Base-by-base conservation (phyloP, 53 echinoderm and acorn worm species). In the Holothuria leucospilota region DNA sequence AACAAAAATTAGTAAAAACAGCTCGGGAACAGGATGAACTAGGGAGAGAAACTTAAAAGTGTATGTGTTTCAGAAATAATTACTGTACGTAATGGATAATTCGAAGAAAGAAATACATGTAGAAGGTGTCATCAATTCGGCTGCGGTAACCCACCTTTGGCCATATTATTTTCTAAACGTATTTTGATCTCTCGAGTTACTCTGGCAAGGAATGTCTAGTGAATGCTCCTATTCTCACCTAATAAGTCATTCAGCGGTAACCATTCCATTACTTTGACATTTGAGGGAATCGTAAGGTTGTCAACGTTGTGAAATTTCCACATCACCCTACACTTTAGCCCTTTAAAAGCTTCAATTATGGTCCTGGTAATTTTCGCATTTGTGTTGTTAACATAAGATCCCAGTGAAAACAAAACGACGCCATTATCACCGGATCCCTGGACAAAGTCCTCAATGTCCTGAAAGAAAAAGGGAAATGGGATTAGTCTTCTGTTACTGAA, bases 211-310 rank as follows among this genome's bases (percentile, higher is more conserved):
- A 46, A 46, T 46, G 46, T 46, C 0, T 11, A 46, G 6, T 11
- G 8, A 8, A 46, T 46, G 8, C 46, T 46, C 8, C 8, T 11
- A 46, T 46, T 29, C 78, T 24, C 42, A 84, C 89, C 84, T 46
- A 89, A 75, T n/a, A 89, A 28, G 21, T 89, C 89, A 62, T 89
- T 89, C 27, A 87, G 85, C 8, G 88, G 93, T 51, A 93, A 52
- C 73, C 88, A 90, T 21, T 90, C 85, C 82, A 80, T 74, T 9
- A 87, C 85, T 39, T 82, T 86, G 56, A 93, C 65, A 39, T 68
- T 87, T 7, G 82, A 29, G 51, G 78, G 59, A 13, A 78, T 20
- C 5, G 59, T 59, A 16, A 78, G 23, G 5, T 29, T 20, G 16
- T 78, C 53, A 30, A 24, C 15, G 78, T 78, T 78, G 26, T 78